phyloP scores from a whole-genome alignment of 2,113 vertebrate species.

The Alligator sinensis region DNA sequence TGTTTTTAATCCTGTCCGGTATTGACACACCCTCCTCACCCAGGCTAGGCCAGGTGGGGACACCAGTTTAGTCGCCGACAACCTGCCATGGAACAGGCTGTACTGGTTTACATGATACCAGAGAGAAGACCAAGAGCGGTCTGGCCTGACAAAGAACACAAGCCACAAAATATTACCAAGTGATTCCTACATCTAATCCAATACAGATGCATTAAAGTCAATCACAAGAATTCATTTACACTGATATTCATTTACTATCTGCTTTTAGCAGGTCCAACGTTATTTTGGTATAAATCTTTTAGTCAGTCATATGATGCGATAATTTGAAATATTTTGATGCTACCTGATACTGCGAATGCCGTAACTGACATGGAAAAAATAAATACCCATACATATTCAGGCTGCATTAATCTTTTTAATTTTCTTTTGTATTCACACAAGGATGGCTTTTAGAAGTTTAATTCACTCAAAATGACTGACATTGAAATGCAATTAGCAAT shows the following conservation, averaged over 20 bases:
- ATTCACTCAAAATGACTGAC: conserved; percentile 36
- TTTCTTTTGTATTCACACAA: conserved; percentile 31
- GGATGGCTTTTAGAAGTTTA: conserved; percentile 34
- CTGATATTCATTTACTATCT: not conserved
- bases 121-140: not conserved
- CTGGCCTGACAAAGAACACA: not conserved
- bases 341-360: not conserved
- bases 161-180: not conserved
- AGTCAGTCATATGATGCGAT: conserved; percentile 5
- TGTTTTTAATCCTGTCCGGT: not conserved
- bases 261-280: not conserved
- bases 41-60: too few relatives aligned
- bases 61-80: too few relatives aligned
- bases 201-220: not conserved
- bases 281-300: conserved; percentile 9
- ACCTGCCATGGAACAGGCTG: too few relatives aligned
- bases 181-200: not conserved
- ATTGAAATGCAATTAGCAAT: conserved; percentile 56
- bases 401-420: conserved; percentile 20
- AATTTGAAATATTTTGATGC: conserved; percentile 46
- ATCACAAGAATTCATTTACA: not conserved
- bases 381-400: not conserved
- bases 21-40: too few relatives aligned
- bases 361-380: not conserved
- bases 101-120: not conserved